Evolutionary conservation across 2,888 invertebrate genomes (phyloP).

Genomic region (Ophion ellenae): DNA sequence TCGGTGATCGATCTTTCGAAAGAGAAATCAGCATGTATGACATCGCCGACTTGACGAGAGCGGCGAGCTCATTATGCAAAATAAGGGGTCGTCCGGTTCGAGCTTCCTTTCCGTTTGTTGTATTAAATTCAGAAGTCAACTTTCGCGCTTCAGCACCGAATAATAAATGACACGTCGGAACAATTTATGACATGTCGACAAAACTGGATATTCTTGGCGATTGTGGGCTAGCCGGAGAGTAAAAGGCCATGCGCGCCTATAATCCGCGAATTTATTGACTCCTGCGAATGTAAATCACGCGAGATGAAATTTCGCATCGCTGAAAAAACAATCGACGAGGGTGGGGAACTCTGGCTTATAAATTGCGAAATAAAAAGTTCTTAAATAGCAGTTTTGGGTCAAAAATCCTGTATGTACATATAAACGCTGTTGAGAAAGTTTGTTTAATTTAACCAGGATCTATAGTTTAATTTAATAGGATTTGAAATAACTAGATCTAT

Average conservation of each 20-base stretch:
- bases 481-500: too few species aligned
- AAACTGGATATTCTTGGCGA: constrained; percentile 1
- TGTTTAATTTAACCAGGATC: too few species aligned
- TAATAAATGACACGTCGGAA: too few species aligned
- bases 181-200: background rate
- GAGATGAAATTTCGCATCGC: background rate
- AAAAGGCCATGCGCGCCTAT: constrained; percentile 17
- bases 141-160: background rate
- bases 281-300: too few species aligned
- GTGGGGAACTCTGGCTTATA: too few species aligned
- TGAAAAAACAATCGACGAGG: background rate
- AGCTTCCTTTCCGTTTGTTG: background rate
- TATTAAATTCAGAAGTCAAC: background rate
- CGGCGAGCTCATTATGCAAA: constrained; percentile 27
- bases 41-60: background rate
- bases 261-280: background rate
- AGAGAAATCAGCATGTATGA: constrained; percentile 38
- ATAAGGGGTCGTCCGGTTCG: constrained; percentile 4
- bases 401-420: too few species aligned
- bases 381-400: too few species aligned
- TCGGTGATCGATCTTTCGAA: constrained; percentile 41
- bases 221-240: background rate
- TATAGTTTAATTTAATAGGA: too few species aligned
- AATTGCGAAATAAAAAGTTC: too few species aligned
- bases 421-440: too few species aligned